Conservation (phyloP, 2,888 invertebrate genomes). For the Microctonus aethiopoides region DNA sequence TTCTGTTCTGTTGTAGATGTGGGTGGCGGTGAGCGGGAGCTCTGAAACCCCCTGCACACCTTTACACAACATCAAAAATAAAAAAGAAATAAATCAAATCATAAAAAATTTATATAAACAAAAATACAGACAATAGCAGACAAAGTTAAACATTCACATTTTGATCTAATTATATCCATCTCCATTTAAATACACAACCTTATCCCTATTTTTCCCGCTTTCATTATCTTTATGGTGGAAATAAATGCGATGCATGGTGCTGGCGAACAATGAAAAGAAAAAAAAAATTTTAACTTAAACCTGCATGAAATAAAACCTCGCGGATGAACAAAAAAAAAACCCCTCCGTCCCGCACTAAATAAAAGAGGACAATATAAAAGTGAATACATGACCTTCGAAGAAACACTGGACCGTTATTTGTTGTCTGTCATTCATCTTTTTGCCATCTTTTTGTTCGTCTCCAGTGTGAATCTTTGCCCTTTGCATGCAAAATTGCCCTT, state of each 20-base stretch:
- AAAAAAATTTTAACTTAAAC: not conserved
- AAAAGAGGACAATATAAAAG: slow-evolving; percentile 20
- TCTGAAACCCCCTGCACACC: slow-evolving; percentile 62
- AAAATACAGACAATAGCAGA: slow-evolving; percentile 30
- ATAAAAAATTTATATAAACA: slow-evolving; percentile 34
- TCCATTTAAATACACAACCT: not conserved
- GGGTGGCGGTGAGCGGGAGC: slow-evolving; percentile 68
- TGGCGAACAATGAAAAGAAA: slow-evolving; percentile 17
- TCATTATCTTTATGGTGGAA: slow-evolving; percentile 16
- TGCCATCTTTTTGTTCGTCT: slow-evolving; percentile 9
- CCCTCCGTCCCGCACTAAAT: slow-evolving; percentile 18
- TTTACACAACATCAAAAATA: slow-evolving; percentile 48
- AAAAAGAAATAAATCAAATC: not conserved
- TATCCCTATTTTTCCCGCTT: not conserved
- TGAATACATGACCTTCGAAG: slow-evolving; percentile 9
- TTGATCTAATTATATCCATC: slow-evolving; percentile 18
- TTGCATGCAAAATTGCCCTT: not conserved
- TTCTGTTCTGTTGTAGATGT: slow-evolving; percentile 68
- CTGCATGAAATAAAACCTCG: slow-evolving; percentile 27
- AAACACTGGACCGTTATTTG: slow-evolving; percentile 18
- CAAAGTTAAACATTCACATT: slow-evolving; percentile 28
- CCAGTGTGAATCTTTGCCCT: not conserved
- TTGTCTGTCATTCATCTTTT: slow-evolving; percentile 31
- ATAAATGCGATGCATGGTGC: not conserved
- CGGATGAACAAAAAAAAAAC: not conserved